phyloP scores from a whole-genome alignment of 2,888 invertebrate genomes.

The Andrena flavipes region DNA sequence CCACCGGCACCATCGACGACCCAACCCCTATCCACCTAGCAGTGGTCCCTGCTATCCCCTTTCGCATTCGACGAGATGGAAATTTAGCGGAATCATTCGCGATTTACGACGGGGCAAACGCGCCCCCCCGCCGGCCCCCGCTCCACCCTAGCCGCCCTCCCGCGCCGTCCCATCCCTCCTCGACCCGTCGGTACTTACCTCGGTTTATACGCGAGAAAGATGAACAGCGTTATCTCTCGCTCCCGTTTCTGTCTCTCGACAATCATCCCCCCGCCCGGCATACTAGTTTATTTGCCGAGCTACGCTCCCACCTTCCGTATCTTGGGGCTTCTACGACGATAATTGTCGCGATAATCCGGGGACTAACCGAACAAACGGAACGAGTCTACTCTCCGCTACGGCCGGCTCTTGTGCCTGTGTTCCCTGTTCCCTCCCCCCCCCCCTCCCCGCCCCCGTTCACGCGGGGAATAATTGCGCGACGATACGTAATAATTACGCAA shows the following conservation, averaged over 20 bases:
- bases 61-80: slow-evolving; percentile 75
- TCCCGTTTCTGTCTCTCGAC: slow-evolving; percentile 35
- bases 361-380: slow-evolving; percentile 46
- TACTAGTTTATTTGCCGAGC: slow-evolving; percentile 40
- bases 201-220: slow-evolving; percentile 67
- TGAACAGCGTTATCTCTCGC: slow-evolving; percentile 59
- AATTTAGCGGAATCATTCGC: slow-evolving; percentile 78
- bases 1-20: slow-evolving; percentile 70
- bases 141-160: background rate
- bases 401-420: too few relatives aligned
- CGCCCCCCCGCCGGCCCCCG: slow-evolving; percentile 39
- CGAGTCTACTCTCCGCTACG: slow-evolving; percentile 8
- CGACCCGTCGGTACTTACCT: slow-evolving; percentile 59
- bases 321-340: slow-evolving; percentile 39
- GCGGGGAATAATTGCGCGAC: slow-evolving; percentile 54
- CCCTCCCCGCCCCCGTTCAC: too few relatives aligned
- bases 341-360: slow-evolving; percentile 51
- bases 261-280: slow-evolving; percentile 44
- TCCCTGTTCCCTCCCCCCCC: slow-evolving; percentile 2
- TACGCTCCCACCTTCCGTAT: slow-evolving; percentile 21
- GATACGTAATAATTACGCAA: slow-evolving; percentile 62
- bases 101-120: slow-evolving; percentile 73
- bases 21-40: slow-evolving; percentile 66
- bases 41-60: slow-evolving; percentile 57
- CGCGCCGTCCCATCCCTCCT: slow-evolving; percentile 26